Conservation (phyloP, 2,888 invertebrate species). For the Eupithecia centaureata region DNA sequence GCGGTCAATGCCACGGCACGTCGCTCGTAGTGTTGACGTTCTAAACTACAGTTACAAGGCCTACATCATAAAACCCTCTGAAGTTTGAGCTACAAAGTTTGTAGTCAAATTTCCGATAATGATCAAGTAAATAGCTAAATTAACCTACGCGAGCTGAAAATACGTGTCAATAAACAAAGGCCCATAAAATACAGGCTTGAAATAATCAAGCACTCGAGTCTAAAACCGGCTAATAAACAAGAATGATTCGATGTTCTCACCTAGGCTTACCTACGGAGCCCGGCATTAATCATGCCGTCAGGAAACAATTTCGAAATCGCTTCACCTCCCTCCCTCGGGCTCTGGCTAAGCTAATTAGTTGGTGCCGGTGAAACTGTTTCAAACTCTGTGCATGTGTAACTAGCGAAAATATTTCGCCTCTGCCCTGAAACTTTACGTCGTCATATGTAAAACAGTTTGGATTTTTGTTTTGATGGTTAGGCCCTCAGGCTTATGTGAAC, state of each 20-base stretch:
- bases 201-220: slow-evolving; percentile 7
- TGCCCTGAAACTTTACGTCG: slow-evolving; percentile 9
- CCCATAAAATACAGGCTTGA: not conserved
- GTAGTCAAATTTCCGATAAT: not conserved
- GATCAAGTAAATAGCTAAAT: not conserved
- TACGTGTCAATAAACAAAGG: not conserved
- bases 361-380: slow-evolving; percentile 17
- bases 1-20: slow-evolving; percentile 8
- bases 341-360: slow-evolving; percentile 31
- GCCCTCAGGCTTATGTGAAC: no score
- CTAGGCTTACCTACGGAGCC: slow-evolving; percentile 20
- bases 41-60: not conserved
- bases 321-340: slow-evolving; percentile 30
- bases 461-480: not conserved
- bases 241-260: slow-evolving; percentile 26
- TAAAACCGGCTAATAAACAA: slow-evolving; percentile 19
- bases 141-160: not conserved
- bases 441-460: not conserved
- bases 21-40: not conserved
- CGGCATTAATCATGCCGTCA: slow-evolving; percentile 31
- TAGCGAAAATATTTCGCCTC: slow-evolving; percentile 7
- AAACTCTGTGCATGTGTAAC: slow-evolving; percentile 16
- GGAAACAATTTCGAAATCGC: slow-evolving; percentile 34
- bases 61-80: not conserved
- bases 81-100: not conserved